Evolutionary conservation across 2,888 invertebrate species (phyloP).

Genomic region (Pinctada fucata): DNA sequence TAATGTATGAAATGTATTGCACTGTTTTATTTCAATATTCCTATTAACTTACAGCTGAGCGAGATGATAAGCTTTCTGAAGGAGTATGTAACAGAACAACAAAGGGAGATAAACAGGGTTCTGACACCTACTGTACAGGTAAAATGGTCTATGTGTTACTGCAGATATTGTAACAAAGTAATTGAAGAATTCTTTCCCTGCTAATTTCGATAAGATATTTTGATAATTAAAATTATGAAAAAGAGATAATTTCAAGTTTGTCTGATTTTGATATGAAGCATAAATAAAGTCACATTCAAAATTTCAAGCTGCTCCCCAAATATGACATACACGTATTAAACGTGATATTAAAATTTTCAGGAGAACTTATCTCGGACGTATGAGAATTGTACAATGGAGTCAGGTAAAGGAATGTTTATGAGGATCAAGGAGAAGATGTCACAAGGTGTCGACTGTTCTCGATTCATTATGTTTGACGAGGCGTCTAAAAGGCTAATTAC

Average conservation of each 20-base stretch:
- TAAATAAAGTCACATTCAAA: no score
- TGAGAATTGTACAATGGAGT: slow-evolving; percentile 39
- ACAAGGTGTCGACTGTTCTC: slow-evolving; percentile 42
- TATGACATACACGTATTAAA: no score
- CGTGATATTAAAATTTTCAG: slow-evolving; percentile 29
- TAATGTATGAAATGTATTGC: no score
- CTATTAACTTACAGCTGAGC: slow-evolving; percentile 43
- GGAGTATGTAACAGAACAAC: slow-evolving; percentile 53
- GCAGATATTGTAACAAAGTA: no score
- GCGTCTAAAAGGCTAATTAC: slow-evolving; percentile 50
- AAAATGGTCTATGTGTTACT: neutral
- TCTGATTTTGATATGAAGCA: no score
- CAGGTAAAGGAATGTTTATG: slow-evolving; percentile 51
- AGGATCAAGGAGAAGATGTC: slow-evolving; percentile 58
- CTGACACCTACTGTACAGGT: slow-evolving; percentile 60
- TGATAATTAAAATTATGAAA: no score
- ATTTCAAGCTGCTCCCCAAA: no score
- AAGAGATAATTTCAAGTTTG: no score
- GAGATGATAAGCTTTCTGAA: slow-evolving; percentile 55
- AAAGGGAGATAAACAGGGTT: slow-evolving; percentile 60
- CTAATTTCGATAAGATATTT: no score
- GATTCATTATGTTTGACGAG: slow-evolving; percentile 54
- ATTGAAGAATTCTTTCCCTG: no score
- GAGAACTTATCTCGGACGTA: slow-evolving; percentile 48
- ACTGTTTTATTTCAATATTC: no score